Base-by-base conservation (phyloP, 2,888 invertebrate species). In the Cremastinae sp. region DNA sequence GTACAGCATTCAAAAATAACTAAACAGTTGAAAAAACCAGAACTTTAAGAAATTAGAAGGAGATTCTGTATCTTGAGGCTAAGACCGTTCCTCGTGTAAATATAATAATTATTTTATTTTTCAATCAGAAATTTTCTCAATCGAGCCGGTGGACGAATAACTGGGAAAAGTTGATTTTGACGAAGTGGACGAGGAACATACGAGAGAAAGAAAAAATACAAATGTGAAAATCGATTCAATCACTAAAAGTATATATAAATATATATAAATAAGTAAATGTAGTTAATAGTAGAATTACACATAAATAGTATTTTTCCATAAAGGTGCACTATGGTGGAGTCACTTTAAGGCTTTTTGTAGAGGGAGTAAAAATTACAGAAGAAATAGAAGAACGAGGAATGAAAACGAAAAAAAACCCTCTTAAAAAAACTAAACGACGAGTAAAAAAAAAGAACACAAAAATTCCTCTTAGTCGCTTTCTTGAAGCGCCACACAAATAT, bases 281-380 rank as follows among this genome's bases (percentile, higher is more conserved):
- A 73, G 59, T 51, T 70, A 55, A 73, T 58, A 73, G 56, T 72
- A 79, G 45, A 62, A 55, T 69, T 72, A 76, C 62, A 64, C 55
- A 74, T 75, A 79, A 49, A 80, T 79, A 80, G 79, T 80, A 80
- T 79, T 80, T 80, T 80, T 80, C 77, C 78, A 80, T 79, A 77
- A 79, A 71, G 69, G 55, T 64, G 73, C 72, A 73, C 71, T 59
- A 69, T 16, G 75, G 53, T 62, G 73, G 75, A 66, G 64, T 62
- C 75, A 72, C 59, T 62, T 68, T 75, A 58, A 69, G 68, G 72
- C 58, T 79, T 79, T 74, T 72, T 59, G 61, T 68, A 66, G 70
- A 64, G 61, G 8, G 56, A 66, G 58, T 39, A 18, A 59, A 62
- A 35, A 12, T 16, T 35, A n/a, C 10, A 20, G 45, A 53, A 47